Conservation (phyloP, 2,888 invertebrate species). For the Apamea anceps region DNA sequence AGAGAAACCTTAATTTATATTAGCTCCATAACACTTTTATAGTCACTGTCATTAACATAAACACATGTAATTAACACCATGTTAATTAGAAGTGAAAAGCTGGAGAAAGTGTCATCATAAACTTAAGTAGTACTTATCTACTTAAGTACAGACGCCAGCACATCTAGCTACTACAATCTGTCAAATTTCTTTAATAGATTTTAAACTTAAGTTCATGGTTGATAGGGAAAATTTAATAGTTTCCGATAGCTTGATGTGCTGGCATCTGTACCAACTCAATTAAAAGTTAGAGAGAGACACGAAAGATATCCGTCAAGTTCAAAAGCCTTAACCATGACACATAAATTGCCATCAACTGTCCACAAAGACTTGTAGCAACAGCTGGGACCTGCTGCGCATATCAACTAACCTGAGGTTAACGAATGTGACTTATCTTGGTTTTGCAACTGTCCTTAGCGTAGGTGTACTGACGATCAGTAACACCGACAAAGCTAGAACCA, state of each 20-base stretch:
- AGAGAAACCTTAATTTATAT: conserved; percentile 6
- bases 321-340: conserved; percentile 75
- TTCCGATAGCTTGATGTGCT: too few species aligned
- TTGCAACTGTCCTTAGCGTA: conserved; percentile 65
- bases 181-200: too few species aligned
- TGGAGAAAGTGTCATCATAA: conserved; percentile 46
- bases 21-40: conserved; percentile 16
- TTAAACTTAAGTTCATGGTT: too few species aligned
- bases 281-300: conserved; percentile 12
- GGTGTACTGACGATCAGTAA: conserved; percentile 45
- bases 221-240: too few species aligned
- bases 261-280: neutral
- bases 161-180: too few species aligned
- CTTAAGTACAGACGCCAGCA: too few species aligned
- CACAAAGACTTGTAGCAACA: conserved; percentile 76
- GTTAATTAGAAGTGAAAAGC: conserved; percentile 30
- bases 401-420: conserved; percentile 67
- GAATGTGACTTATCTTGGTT: conserved; percentile 76
- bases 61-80: conserved; percentile 12
- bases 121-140: neutral
- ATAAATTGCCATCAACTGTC: conserved; percentile 75
- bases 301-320: conserved; percentile 52
- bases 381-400: conserved; percentile 73
- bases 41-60: conserved; percentile 3
- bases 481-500: conserved; percentile 4